phyloP scores from a whole-genome alignment of 2,888 invertebrate species.

The Bruchidius siliquastri region DNA sequence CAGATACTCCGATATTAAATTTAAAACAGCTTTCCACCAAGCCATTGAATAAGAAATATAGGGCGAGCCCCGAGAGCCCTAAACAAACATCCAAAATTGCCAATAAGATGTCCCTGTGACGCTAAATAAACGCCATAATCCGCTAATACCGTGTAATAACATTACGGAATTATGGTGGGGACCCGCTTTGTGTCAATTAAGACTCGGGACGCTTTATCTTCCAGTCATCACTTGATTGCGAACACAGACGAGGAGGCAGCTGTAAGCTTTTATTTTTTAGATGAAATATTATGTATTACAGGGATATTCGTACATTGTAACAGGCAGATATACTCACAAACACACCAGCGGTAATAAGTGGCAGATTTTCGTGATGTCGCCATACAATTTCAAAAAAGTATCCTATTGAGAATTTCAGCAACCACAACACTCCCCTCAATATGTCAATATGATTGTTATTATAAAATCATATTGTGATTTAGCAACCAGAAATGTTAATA shows the following conservation, averaged over 20 bases:
- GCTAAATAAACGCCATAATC: slow-evolving; percentile 38
- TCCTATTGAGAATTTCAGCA: no score
- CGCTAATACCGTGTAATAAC: slow-evolving; percentile 36
- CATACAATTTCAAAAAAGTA: no score
- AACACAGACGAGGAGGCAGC: neutral
- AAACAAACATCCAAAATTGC: slow-evolving; percentile 33
- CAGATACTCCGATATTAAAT: neutral
- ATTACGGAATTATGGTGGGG: slow-evolving; percentile 25
- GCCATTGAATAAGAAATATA: neutral
- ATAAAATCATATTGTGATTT: no score
- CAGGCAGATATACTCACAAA: no score
- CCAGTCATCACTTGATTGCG: neutral
- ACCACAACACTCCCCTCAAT: no score
- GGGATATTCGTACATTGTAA: no score
- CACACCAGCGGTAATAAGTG: no score
- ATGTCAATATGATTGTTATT: no score
- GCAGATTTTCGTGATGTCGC: no score
- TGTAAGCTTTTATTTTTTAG: neutral
- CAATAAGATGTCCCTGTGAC: slow-evolving; percentile 34
- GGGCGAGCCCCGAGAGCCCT: neutral
- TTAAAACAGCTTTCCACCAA: neutral
- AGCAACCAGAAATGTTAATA: no score
- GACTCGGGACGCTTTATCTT: neutral
- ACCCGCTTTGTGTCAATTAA: neutral
- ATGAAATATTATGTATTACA: neutral